Percentiles rank a stretch among this genome's conserved stretches.
These are phyloP conservation scores for Azorinus chamasolen DNA, from an alignment of 2,888 invertebrate genomes.

Conservation along the genomic window DNA sequence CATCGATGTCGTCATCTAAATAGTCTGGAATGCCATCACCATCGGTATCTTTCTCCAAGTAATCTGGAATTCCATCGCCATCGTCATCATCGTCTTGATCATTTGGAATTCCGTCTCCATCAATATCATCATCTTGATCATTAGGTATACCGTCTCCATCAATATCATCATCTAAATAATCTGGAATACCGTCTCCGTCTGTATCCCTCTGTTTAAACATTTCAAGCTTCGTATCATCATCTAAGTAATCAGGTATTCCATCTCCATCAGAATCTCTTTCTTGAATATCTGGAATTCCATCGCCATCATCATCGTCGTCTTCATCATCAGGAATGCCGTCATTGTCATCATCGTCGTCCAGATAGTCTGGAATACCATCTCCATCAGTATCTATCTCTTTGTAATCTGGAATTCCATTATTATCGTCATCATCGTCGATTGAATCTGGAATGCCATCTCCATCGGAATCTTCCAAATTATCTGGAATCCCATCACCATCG, in stretches of 20 bases:
- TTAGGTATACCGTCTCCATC: constrained; percentile 80
- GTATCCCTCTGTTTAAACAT: constrained; percentile 78
- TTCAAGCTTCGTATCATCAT: constrained; percentile 80
- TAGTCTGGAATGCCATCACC: constrained; percentile 78
- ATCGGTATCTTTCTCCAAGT: constrained; percentile 78
- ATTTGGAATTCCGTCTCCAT: constrained; percentile 81
- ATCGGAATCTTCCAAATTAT: constrained; percentile 76
- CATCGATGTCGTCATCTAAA: constrained; percentile 76
- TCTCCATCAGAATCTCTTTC: constrained; percentile 79
- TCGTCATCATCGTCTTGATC: constrained; percentile 75
- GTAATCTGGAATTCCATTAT: constrained; percentile 81
- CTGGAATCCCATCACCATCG: constrained; percentile 84
- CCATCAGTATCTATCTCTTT: constrained; percentile 76
- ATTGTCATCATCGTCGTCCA: constrained; percentile 79
- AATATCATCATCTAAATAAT: constrained; percentile 77
- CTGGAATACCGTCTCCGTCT: constrained; percentile 77
- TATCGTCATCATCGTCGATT: constrained; percentile 79
- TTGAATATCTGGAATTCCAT: constrained; percentile 73
- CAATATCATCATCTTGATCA: constrained; percentile 73
- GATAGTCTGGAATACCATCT: constrained; percentile 83
- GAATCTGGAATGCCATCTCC: constrained; percentile 78
- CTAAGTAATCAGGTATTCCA: constrained; percentile 76
- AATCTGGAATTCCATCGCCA: constrained; percentile 78
- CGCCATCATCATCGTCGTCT: constrained; percentile 80
- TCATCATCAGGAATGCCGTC: constrained; percentile 82